Base-by-base conservation (phyloP, 2,113 vertebrate genomes). In the Cochlearius cochlearius region DNA sequence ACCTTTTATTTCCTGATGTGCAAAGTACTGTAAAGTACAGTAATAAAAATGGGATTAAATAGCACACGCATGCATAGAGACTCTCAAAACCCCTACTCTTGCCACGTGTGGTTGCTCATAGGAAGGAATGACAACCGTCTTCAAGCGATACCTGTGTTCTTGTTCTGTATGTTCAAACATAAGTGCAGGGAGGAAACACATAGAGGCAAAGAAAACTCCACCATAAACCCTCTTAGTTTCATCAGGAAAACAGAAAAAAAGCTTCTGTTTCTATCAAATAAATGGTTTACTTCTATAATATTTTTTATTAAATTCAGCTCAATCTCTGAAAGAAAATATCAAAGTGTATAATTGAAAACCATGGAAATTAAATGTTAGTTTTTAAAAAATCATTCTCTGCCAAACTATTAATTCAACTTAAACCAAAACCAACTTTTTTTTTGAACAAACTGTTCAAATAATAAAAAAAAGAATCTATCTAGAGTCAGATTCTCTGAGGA, bases 51-150 rank as follows among this genome's bases (percentile, higher is more conserved):
- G 60, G 47, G 49, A 38, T 16, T 32, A n/a, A 62, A 7, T 38
- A 78, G 19, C 13, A 3, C 32, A 25, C 0, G 3, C 27, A 3
- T 22, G 20, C 25, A 26, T 6, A 9, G 7, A 15, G 2, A 2
- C 41, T 11, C 11, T 43, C n/a, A 23, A 13, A 56, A 22, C n/a
- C 50, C 76, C 38, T 16, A 0, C 63, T 39, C 63, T 72, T n/a
- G 10, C 3, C 6, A 32, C 7, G 17, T 0, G n/a, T 50, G n/a
- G 32, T 29, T 79, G 76, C 77, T 82, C 64, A 10, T 4, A 3
- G 47, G n/a, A 58, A 56, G 66, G 56, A 56, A 43, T 8, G 10
- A 19, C 1, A 0, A 3, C 22, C 71, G 15, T 43, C 25, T 29
- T 30, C 62, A 12, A 1, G 1, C 25, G 26, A 21, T 2, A 22